phyloP scores from a whole-genome alignment of 2,113 vertebrate genomes.

The Cinclus mexicanus region DNA sequence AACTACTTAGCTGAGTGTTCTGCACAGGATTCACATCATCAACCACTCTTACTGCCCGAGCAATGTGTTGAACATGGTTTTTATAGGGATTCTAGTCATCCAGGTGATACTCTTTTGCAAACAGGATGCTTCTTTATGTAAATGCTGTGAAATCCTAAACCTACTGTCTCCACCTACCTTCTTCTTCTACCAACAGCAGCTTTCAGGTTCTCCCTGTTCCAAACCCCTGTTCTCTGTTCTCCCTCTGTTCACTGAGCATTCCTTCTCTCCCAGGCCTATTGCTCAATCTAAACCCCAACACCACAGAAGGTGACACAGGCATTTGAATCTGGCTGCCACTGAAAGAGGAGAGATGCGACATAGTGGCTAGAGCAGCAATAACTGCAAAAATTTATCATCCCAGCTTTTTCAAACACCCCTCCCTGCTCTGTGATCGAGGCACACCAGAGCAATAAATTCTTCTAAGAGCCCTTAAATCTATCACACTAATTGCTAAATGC shows the following conservation, averaged over 20 bases:
- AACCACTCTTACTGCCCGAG: background rate
- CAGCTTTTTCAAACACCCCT: background rate
- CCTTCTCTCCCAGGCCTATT: background rate
- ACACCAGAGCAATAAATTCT: slow-evolving; percentile 40
- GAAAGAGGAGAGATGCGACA: background rate
- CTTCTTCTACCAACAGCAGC: background rate
- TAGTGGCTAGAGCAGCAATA: background rate
- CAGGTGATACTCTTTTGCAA: background rate
- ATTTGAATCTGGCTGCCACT: background rate
- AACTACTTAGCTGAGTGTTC: background rate
- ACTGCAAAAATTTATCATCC: background rate
- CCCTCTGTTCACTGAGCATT: background rate
- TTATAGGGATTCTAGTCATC: background rate
- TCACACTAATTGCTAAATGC: slow-evolving; percentile 3
- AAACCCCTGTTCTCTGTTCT: background rate
- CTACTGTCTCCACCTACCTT: background rate
- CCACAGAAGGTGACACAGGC: background rate
- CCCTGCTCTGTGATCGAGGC: background rate
- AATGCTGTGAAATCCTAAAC: background rate
- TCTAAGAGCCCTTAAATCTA: slow-evolving; percentile 60
- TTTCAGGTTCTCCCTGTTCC: background rate
- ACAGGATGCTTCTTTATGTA: background rate
- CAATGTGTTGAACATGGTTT: background rate
- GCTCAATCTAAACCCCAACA: background rate
- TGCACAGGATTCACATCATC: background rate